Evolutionary conservation across 2,113 vertebrate species (phyloP).

Genomic region (Lanius ludovicianus): DNA sequence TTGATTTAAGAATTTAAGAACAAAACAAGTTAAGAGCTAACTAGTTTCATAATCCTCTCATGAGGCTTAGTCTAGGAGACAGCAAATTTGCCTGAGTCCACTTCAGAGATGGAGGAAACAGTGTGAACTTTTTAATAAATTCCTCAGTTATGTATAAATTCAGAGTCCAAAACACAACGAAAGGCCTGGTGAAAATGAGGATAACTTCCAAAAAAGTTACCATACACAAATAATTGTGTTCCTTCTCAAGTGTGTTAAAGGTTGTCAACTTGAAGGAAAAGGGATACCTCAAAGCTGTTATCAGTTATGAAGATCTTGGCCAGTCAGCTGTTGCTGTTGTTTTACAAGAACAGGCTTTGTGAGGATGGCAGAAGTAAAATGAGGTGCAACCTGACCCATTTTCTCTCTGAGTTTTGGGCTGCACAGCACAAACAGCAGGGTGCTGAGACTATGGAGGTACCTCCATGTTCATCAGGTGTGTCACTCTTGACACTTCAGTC

Average conservation of each 20-base stretch:
- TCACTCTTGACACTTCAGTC: background rate
- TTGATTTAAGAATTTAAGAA: slow-evolving; percentile 36
- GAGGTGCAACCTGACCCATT: background rate
- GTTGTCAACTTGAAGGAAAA: background rate
- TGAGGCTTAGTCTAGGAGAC: background rate
- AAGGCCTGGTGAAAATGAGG: background rate
- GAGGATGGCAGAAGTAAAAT: background rate
- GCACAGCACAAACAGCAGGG: background rate
- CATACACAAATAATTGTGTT: background rate
- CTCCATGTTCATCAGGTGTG: background rate
- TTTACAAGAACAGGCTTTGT: background rate
- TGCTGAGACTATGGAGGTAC: background rate
- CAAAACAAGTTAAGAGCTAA: slow-evolving; percentile 56
- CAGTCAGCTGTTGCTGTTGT: background rate
- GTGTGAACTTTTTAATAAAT: background rate
- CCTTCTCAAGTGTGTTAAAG: background rate
- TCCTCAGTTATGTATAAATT: background rate
- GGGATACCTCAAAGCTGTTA: background rate
- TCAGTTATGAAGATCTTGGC: background rate
- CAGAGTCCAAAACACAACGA: background rate
- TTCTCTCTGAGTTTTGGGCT: background rate
- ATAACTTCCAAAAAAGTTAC: background rate
- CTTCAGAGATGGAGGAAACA: background rate
- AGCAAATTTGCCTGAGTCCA: background rate
- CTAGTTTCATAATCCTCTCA: slow-evolving; percentile 16